These are phyloP conservation scores for Spisula solida DNA, from an alignment of 2,888 invertebrate genomes.

Conservation along the genomic window DNA sequence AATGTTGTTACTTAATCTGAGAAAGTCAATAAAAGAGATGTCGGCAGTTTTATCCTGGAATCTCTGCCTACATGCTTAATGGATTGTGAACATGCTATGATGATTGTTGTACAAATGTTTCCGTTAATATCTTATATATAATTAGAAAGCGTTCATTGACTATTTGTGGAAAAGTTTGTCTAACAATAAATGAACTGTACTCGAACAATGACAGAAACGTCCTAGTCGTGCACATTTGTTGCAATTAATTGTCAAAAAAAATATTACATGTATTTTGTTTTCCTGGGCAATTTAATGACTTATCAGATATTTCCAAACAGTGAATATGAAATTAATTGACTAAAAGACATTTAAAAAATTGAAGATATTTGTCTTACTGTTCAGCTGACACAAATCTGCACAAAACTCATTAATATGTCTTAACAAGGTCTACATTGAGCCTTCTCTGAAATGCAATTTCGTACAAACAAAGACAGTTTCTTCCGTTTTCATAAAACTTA, in stretches of 20 bases:
- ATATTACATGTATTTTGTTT: not conserved
- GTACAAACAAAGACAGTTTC: too few species aligned
- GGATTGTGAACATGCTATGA: conserved; percentile 3
- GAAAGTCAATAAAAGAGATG: not conserved
- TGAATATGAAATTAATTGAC: too few species aligned
- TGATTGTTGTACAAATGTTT: not conserved
- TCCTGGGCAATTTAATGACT: not conserved
- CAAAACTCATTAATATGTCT: too few species aligned
- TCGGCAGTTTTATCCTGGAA: not conserved
- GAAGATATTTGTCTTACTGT: too few species aligned
- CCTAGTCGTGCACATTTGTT: not conserved
- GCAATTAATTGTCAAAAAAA: not conserved
- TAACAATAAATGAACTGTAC: not conserved
- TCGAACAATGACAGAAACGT: not conserved
- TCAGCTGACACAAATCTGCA: too few species aligned
- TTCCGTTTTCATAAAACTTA: too few species aligned
- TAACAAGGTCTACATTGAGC: too few species aligned
- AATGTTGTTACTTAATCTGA: not conserved
- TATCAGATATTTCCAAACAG: too few species aligned
- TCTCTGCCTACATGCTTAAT: not conserved
- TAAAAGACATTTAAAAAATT: too few species aligned
- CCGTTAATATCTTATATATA: not conserved
- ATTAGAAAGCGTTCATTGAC: not conserved
- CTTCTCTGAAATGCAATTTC: too few species aligned
- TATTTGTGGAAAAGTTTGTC: not conserved